These are phyloP conservation scores for Chinchilla lanigera DNA, from an alignment of 2,113 vertebrate genomes.

Conservation along the genomic window DNA sequence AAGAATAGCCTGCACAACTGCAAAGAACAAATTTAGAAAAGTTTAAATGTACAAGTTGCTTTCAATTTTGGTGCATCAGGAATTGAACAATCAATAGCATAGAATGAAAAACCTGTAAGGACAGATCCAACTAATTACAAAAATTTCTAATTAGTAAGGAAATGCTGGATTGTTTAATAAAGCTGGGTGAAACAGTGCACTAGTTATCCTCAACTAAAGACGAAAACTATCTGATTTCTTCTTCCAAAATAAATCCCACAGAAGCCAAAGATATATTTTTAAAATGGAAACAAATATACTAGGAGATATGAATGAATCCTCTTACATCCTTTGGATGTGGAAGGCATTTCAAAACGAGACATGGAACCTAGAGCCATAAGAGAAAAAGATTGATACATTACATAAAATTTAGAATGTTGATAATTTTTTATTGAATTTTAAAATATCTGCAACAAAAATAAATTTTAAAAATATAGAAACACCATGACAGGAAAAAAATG, in stretches of 20 bases:
- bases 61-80: neutral
- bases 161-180: neutral
- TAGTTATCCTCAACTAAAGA: neutral
- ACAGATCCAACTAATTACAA: neutral
- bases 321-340: neutral
- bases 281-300: neutral
- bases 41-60: neutral
- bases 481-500: neutral
- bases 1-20: neutral
- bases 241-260: neutral
- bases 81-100: neutral
- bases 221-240: neutral
- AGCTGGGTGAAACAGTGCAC: neutral
- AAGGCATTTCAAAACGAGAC: constrained; percentile 10
- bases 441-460: neutral
- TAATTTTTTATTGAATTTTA: constrained; percentile 20
- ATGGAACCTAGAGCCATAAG: neutral
- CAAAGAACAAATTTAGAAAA: neutral
- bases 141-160: neutral
- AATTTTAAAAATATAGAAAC: neutral
- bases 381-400: neutral
- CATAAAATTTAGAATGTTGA: neutral
- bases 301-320: neutral
- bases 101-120: neutral
- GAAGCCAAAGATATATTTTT: neutral